phyloP scores from a whole-genome alignment of 2,888 invertebrate species.

The Labia minor region DNA sequence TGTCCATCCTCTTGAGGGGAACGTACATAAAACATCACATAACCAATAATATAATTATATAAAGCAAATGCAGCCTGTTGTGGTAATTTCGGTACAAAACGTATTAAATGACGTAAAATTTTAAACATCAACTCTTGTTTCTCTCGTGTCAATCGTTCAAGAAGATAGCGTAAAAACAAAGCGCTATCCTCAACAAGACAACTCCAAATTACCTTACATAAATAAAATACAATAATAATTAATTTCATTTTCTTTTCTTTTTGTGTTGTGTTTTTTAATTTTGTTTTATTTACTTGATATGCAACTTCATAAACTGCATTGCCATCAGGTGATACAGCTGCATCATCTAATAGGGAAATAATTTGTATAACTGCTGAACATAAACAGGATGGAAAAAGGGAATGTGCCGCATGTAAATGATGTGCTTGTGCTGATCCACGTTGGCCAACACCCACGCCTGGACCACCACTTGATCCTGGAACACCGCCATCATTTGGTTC shows the following conservation, averaged over 20 bases:
- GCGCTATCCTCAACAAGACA: conserved; percentile 97
- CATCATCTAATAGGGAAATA: conserved; percentile 87
- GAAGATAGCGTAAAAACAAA: conserved; percentile 84
- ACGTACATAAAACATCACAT: conserved; percentile 97
- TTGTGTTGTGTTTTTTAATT: not conserved
- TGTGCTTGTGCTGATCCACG: conserved; percentile 57
- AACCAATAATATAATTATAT: conserved; percentile 98
- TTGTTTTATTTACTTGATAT: conserved; percentile 56
- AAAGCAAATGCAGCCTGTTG: conserved; percentile 96
- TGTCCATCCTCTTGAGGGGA: conserved; percentile 93
- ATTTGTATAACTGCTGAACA: conserved; percentile 94
- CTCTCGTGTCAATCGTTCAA: conserved; percentile 88
- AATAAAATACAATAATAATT: conserved; percentile 21
- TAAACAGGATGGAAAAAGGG: conserved; percentile 90
- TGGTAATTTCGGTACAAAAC: conserved; percentile 85
- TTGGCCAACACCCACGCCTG: conserved; percentile 52
- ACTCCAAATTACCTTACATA: conserved; percentile 79
- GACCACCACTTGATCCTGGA: conserved; percentile 37
- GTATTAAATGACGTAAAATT: conserved; percentile 76
- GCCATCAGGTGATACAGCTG: conserved; percentile 87
- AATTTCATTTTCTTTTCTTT: not conserved
- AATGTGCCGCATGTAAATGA: conserved; percentile 83
- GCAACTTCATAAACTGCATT: conserved; percentile 95
- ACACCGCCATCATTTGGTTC: not conserved
- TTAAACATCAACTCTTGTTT: conserved; percentile 93